Conservation (phyloP, 2,113 vertebrate genomes). For the Dromas ardeola region DNA sequence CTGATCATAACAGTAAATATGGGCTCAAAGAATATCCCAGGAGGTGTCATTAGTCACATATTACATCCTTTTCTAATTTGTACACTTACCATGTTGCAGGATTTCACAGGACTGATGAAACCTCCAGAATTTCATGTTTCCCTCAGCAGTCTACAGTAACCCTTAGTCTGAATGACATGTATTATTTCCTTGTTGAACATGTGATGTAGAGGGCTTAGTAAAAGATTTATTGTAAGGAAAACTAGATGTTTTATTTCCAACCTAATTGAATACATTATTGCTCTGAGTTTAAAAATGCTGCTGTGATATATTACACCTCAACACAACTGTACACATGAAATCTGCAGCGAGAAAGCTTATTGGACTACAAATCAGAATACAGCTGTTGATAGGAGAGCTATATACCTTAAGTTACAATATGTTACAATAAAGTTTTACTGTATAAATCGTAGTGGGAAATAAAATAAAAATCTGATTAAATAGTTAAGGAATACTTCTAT, state of each 20-base stretch:
- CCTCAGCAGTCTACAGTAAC: conserved; percentile 79
- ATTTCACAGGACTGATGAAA: conserved; percentile 79
- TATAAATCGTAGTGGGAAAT: conserved; percentile 33
- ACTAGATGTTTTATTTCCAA: conserved; percentile 75
- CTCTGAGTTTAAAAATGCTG: conserved; percentile 74
- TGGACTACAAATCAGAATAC: conserved; percentile 75
- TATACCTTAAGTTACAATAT: conserved; percentile 55
- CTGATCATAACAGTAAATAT: conserved; percentile 78
- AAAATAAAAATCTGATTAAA: conserved; percentile 37
- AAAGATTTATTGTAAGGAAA: conserved; percentile 79
- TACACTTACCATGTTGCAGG: conserved; percentile 70
- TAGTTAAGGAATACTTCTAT: conserved; percentile 36
- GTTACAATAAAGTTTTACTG: conserved; percentile 62
- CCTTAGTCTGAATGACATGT: conserved; percentile 78
- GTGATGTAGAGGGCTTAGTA: conserved; percentile 71
- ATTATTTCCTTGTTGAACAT: conserved; percentile 80
- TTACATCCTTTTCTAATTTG: conserved; percentile 84
- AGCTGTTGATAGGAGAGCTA: conserved; percentile 65
- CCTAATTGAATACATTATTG: conserved; percentile 83
- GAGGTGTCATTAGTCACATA: conserved; percentile 82
- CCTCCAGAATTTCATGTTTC: conserved; percentile 79
- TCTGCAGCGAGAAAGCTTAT: conserved; percentile 65
- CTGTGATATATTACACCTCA: conserved; percentile 73
- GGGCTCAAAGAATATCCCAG: conserved; percentile 73
- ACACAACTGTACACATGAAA: conserved; percentile 59